phyloP scores from a whole-genome alignment of 2,797 vertebrate species.

The Chaenodraco wilsoni region DNA sequence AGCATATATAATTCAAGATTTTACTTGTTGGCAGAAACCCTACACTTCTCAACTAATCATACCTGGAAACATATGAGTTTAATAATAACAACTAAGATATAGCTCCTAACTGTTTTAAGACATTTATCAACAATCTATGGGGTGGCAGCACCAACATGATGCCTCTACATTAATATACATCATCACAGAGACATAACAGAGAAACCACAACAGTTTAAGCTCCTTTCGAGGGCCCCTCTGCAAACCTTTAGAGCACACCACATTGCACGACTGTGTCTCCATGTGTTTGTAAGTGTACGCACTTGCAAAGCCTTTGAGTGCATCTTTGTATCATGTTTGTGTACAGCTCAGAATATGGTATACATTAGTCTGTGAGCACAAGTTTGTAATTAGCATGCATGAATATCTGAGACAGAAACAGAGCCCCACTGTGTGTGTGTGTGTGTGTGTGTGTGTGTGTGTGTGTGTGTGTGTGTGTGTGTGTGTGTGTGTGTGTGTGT shows the following conservation, averaged over 20 bases:
- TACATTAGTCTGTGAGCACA: constrained; percentile 45
- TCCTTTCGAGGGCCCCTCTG: constrained; percentile 54
- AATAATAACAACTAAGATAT: too few species aligned
- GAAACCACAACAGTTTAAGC: constrained; percentile 72
- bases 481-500: neutral
- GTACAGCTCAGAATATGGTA: constrained; percentile 40
- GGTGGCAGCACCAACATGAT: constrained; percentile 12
- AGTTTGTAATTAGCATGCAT: constrained; percentile 62
- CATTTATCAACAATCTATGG: too few species aligned
- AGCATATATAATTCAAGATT: neutral
- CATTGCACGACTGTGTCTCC: constrained; percentile 25
- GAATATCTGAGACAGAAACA: constrained; percentile 39
- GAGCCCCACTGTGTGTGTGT: constrained; percentile 6
- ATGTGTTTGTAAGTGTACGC: constrained; percentile 35
- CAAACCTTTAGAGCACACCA: constrained; percentile 60
- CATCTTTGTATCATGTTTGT: constrained; percentile 41
- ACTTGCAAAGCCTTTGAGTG: constrained; percentile 26
- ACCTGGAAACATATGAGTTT: neutral
- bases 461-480: constrained; percentile 18
- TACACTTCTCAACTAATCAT: neutral
- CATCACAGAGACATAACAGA: constrained; percentile 59
- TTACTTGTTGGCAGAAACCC: neutral
- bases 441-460: constrained; percentile 18
- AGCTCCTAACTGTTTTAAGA: too few species aligned
- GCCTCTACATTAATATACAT: constrained; percentile 62